A percentile compares a stretch with the other conserved stretches of the same genome.
Evolutionary conservation across 1,140 invertebrate species (phyloP).

Genomic region (Caenorhabditis briggsae): DNA sequence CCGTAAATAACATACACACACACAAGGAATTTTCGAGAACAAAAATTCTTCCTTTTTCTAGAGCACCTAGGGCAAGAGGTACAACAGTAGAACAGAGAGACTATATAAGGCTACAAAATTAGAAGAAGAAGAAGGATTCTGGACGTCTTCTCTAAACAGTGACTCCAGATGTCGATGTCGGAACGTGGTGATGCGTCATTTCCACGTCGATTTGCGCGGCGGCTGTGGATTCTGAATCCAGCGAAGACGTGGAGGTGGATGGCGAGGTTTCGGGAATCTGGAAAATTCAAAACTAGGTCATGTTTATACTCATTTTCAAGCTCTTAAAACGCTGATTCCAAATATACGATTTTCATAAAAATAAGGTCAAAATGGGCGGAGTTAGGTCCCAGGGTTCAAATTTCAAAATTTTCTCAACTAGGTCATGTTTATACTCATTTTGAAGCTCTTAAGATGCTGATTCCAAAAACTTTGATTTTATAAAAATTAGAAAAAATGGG

Average conservation of each 20-base stretch:
- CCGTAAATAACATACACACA: neutral
- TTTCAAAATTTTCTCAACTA: no score
- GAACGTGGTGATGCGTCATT: constrained; percentile 48
- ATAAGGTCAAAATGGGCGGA: no score
- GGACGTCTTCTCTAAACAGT: neutral
- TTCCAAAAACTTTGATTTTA: no score
- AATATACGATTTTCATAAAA: no score
- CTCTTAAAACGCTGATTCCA: no score
- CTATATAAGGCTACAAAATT: neutral
- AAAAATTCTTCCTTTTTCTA: neutral
- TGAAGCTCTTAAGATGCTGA: no score
- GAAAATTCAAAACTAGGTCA: neutral
- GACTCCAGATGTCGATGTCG: constrained; percentile 21
- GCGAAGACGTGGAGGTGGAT: neutral
- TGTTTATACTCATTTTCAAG: no score
- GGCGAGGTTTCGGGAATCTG: constrained; percentile 29
- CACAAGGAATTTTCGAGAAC: constrained; percentile 23
- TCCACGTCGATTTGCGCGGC: constrained; percentile 45
- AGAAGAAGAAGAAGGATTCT: neutral
- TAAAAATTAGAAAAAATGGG: no score
- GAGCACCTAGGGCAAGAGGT: constrained; percentile 48
- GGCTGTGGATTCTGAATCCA: neutral
- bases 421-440: no score
- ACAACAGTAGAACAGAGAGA: neutral
- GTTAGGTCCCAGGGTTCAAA: no score